Base-by-base conservation (phyloP, 2,888 invertebrate species). In the Priapulus caudatus region DNA sequence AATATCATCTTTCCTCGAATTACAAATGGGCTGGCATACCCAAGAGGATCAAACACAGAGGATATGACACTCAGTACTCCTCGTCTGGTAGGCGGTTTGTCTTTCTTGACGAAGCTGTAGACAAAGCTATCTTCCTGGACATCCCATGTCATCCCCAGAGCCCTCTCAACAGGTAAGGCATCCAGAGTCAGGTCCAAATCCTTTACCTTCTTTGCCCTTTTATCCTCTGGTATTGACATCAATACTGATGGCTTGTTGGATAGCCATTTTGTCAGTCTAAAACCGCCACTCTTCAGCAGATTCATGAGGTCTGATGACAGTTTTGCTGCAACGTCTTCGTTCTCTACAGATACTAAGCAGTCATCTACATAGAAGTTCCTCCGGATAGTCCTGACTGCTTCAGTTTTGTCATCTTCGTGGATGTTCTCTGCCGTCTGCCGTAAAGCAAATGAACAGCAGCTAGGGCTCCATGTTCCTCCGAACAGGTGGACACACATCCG, bases 121-220 rank as follows among this genome's bases (percentile, higher is more conserved):
- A 50, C 43, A 33, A 59, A 54, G 19, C 3, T 5, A 46, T 55
- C 55, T 4, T 48, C 21, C 5, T 52, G 50, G 5, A 43, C 43
- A 20, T 47, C 23, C 58, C 57, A 58, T 3, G 22, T 43, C 2
- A 58, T 19, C 2, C 58, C 58, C 10, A 59, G 52, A 4, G 57
- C 46, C 48, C 54, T 49, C 16, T 58, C 56, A 1, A 33, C 18
- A 1, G 56, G 54, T 15, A 58, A 33, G 1, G 2, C 10, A 1
- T 21, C 54, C 18, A 22, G 19, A 33, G 15, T 10, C 23, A 52
- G 24, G 21, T 52, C 52, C 15, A 49, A 16, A n/a, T 44, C 50
- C 22, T 46, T 23, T 5, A 50, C 19, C 3, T 24, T 18, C 5
- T 20, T 48, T 15, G 10, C 50, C 45, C 18, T 15, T 15, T 33